Conservation (phyloP, 2,888 invertebrate genomes). For the Eurytoma adleriae region DNA sequence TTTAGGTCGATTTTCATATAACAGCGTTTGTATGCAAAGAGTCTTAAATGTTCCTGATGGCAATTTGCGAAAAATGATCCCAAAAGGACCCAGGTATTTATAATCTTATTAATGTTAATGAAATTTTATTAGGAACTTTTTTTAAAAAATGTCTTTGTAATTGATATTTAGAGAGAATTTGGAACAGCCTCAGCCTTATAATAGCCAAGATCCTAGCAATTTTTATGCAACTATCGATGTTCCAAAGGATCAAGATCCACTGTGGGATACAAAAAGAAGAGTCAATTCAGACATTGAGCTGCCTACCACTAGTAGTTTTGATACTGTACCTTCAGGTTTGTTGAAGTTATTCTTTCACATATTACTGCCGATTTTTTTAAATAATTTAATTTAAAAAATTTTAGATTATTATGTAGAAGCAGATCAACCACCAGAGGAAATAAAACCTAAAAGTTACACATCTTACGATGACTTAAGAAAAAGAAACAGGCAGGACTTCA, state of each 20-base stretch:
- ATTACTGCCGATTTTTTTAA: not conserved
- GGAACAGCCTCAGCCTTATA: not conserved
- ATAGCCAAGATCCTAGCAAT: not conserved
- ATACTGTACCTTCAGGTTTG: slow-evolving; percentile 52
- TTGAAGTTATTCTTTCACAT: not conserved
- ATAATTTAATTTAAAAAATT: slow-evolving; percentile 12
- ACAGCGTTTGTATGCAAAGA: slow-evolving; percentile 39
- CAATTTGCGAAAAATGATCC: slow-evolving; percentile 27
- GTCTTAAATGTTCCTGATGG: slow-evolving; percentile 48
- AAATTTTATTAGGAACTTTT: not conserved
- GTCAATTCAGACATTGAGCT: slow-evolving; percentile 50
- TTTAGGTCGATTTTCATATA: slow-evolving; percentile 53
- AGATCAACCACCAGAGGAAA: not conserved
- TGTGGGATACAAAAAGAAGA: not conserved
- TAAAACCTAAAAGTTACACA: slow-evolving; percentile 11
- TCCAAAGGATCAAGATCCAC: slow-evolving; percentile 6
- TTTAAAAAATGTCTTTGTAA: not conserved
- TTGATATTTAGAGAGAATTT: slow-evolving; percentile 21
- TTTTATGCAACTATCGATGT: slow-evolving; percentile 16
- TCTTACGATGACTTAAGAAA: slow-evolving; percentile 57
- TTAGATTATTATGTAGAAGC: slow-evolving; percentile 34
- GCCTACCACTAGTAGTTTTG: slow-evolving; percentile 47
- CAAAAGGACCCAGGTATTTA: not conserved
- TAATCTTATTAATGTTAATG: not conserved
- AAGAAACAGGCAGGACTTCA: slow-evolving; percentile 55